phyloP scores from a whole-genome alignment of 1,140 invertebrate genomes.

The Drosophila pectinifera region DNA sequence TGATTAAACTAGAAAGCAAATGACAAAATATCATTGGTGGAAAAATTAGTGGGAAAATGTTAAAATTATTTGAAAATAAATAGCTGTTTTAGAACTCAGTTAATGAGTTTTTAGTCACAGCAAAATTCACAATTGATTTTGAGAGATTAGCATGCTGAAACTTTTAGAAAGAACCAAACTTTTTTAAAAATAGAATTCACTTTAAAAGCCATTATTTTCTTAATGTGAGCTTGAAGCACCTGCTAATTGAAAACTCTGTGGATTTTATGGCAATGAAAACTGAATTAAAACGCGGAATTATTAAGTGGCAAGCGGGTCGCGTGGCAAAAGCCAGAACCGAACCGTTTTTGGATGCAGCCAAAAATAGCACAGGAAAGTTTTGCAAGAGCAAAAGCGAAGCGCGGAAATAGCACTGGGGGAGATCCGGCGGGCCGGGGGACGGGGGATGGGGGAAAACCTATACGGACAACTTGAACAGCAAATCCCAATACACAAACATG shows the following conservation, averaged over 20 bases:
- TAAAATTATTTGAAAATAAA: no score
- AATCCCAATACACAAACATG: constrained; percentile 72
- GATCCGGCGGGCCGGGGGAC: background rate
- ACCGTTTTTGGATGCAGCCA: constrained; percentile 43
- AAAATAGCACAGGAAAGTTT: constrained; percentile 52
- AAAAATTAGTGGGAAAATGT: no score
- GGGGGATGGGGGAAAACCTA: constrained; percentile 45
- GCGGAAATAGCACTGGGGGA: constrained; percentile 14
- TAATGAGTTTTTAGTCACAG: no score
- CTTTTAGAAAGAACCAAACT: no score
- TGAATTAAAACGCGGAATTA: constrained; percentile 18
- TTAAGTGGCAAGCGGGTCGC: constrained; percentile 36
- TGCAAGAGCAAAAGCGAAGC: constrained; percentile 24
- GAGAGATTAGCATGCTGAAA: no score
- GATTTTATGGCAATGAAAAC: constrained; percentile 7
- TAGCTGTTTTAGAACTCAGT: no score
- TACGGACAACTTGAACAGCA: constrained; percentile 67
- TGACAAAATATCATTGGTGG: background rate
- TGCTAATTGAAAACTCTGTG: constrained; percentile 23
- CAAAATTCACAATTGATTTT: no score
- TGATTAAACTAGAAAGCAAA: background rate
- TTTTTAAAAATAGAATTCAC: no score
- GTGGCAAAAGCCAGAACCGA: constrained; percentile 28
- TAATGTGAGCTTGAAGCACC: background rate
- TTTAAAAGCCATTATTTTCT: background rate